Evolutionary conservation across 2,797 vertebrate species (phyloP), one percentile per base, ranked within the genome.

Genomic region (Phalanger gymnotis): DNA sequence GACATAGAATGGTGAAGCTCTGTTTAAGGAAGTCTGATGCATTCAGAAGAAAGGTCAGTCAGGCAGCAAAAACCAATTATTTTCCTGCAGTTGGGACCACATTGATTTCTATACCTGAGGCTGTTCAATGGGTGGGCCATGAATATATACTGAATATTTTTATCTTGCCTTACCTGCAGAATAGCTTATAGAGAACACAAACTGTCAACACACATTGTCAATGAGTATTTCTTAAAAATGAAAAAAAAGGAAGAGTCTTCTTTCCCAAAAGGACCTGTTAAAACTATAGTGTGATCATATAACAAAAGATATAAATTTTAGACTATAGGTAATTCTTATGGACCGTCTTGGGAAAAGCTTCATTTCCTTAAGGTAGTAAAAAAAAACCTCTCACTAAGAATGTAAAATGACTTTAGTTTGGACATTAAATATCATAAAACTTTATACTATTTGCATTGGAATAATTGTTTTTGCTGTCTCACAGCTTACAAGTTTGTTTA

Each of bases 31-130:
- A 93, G 89, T 94, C 61, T 97, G 87, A 95, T 94, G 6, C 30
- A 96, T 95, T 96, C 54, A 94, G 58, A 34, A 61, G 31, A 97
- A 97, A 96, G 96, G 51, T 97, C 95, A 96, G 58, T 73, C 90
- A 96, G 53, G n/a, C 34, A 96, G 73, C 34, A 97, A 96, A 96
- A 96, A 19, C 11, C 95, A 97, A 97, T 98, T 97, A 96, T 95
- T 96, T 97, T 93, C 47, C 61, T 92, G 13, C 90, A 56, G 30
- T 95, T 95, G 57, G 28, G n/a, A 2, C 40, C 51, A 81, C 92
- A 94, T 91, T 96, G 94, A 96, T 95, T 97, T 98, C 94, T 91
- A 94, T 55, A 95, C 53, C 81, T 91, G 51, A 91, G n/a, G 31
- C 96, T 97, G 40, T 94, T 94, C 92, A 93, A n/a, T 97, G 52